phyloP scores from a whole-genome alignment of 2,797 vertebrate species.

The Poecilia picta region DNA sequence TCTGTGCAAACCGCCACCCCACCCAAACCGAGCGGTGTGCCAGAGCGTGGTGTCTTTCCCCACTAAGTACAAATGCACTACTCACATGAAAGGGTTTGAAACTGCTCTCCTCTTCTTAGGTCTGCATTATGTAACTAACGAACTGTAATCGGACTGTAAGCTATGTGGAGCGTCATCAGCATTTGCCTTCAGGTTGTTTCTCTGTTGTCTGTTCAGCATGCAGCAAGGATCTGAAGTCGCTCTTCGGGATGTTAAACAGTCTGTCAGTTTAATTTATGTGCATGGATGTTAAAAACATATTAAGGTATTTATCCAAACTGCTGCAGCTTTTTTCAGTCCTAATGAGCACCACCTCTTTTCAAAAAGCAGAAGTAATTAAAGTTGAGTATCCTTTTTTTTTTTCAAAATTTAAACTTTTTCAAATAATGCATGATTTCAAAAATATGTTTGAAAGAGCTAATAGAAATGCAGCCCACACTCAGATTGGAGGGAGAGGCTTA shows the following conservation, averaged over 20 bases:
- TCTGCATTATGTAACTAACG: constrained; percentile 41
- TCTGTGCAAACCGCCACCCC: constrained; percentile 46
- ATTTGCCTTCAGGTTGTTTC: constrained; percentile 5
- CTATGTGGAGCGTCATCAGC: constrained; percentile 19
- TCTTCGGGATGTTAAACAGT: neutral
- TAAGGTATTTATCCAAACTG: neutral
- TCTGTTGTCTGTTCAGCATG: constrained; percentile 17
- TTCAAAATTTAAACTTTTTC: neutral
- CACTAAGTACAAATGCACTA: constrained; percentile 39
- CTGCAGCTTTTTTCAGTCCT: neutral
- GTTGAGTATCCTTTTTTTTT: neutral
- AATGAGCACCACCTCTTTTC: neutral
- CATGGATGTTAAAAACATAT: neutral
- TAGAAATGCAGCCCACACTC: neutral
- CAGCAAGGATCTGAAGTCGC: neutral
- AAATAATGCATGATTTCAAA: neutral
- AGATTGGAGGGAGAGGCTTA: neutral
- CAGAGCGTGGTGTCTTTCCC: constrained; percentile 32
- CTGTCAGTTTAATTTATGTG: neutral
- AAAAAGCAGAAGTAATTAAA: neutral
- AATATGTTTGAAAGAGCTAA: neutral
- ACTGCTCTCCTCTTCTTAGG: constrained; percentile 7
- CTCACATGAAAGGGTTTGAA: neutral
- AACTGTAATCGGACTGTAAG: neutral
- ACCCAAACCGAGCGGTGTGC: constrained; percentile 46